Conservation (phyloP, 2,888 invertebrate species). For the Pyrocoelia pectoralis region DNA sequence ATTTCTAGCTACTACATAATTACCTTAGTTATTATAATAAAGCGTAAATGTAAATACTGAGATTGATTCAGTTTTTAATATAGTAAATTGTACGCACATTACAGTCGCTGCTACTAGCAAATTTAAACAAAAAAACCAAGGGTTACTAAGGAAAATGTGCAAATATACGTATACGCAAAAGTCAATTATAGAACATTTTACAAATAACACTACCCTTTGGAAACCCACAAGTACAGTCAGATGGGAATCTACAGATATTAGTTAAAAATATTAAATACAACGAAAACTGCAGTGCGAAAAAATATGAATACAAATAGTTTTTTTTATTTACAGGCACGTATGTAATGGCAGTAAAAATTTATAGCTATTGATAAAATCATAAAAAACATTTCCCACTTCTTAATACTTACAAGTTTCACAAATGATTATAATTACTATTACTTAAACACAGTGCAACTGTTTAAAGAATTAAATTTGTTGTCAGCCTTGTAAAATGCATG, state of each 20-base stretch:
- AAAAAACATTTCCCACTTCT: too few relatives aligned
- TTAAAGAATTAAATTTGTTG: background rate
- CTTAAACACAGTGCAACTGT: background rate
- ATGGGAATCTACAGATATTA: background rate
- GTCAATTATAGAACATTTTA: background rate
- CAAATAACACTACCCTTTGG: too few relatives aligned
- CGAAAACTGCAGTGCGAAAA: background rate
- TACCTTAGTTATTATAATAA: conserved; percentile 35
- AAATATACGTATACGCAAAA: background rate
- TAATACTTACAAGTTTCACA: background rate
- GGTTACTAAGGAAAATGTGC: background rate
- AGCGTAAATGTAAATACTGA: conserved; percentile 44
- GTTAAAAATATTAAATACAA: background rate
- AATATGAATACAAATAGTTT: too few relatives aligned
- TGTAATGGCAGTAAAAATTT: too few relatives aligned
- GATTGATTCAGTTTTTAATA: conserved; percentile 37
- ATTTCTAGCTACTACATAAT: conserved; percentile 18
- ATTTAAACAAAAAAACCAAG: conserved; percentile 14
- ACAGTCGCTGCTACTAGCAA: conserved; percentile 28
- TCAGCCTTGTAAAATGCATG: conserved; percentile 1
- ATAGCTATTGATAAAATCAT: too few relatives aligned
- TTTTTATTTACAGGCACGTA: background rate
- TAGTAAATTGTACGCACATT: conserved; percentile 32
- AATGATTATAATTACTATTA: background rate
- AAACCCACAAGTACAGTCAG: too few relatives aligned